Conservation (phyloP, 2,113 vertebrate genomes). For the Nycticryphes semicollaris region DNA sequence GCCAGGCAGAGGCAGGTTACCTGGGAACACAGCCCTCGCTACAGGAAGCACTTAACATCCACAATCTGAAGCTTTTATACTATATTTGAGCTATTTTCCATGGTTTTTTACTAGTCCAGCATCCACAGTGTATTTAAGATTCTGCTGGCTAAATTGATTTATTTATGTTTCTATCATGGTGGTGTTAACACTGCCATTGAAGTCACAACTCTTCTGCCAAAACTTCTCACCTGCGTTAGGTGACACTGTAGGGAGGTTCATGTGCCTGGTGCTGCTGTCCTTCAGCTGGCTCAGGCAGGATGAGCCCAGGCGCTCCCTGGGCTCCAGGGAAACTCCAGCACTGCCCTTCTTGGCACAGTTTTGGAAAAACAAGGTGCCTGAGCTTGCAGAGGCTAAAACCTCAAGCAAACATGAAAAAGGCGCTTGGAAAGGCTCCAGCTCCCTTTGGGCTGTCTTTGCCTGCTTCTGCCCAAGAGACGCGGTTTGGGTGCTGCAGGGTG, state of each 20-base stretch:
- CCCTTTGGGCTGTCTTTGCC: background rate
- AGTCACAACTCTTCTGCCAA: background rate
- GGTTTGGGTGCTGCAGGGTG: background rate
- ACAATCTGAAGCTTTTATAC: background rate
- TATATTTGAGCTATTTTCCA: background rate
- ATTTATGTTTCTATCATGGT: background rate
- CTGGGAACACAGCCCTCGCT: fast-evolving
- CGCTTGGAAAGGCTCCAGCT: background rate
- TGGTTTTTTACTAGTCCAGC: background rate
- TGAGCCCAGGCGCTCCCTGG: background rate
- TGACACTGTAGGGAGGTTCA: background rate
- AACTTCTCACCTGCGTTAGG: background rate
- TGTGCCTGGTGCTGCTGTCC: background rate
- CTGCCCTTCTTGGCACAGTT: background rate
- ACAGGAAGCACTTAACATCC: background rate
- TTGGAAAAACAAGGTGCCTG: background rate
- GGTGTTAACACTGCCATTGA: background rate
- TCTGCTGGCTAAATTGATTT: background rate
- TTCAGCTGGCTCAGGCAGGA: background rate
- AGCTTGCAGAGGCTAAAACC: background rate
- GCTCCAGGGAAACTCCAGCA: background rate
- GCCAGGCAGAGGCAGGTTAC: background rate
- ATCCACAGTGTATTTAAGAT: background rate
- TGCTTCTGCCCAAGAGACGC: background rate
- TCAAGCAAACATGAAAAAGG: background rate